phyloP scores from a whole-genome alignment of 2,113 vertebrate species.

The Daboia siamensis region DNA sequence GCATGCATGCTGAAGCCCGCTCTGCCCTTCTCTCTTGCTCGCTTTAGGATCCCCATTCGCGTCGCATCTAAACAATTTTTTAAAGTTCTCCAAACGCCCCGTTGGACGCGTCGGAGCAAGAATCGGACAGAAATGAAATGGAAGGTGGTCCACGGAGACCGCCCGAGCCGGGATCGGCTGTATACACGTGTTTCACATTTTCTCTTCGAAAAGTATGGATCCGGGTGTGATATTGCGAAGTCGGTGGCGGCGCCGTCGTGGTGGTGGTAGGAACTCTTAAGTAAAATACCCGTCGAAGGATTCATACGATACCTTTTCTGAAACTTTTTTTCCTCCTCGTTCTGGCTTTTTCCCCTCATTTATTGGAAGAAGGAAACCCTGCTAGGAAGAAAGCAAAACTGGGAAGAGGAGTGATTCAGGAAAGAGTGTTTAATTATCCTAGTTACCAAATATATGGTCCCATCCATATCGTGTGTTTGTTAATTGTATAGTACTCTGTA shows the following conservation, averaged over 20 bases:
- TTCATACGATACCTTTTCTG: neutral
- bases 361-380: rapidly evolving
- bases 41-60: neutral
- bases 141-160: neutral
- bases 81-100: neutral
- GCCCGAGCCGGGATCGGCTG: neutral
- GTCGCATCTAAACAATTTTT: neutral
- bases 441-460: neutral
- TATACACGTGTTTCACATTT: neutral
- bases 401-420: neutral
- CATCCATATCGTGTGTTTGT: too few species aligned
- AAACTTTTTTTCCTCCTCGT: rapidly evolving
- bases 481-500: neutral
- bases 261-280: neutral
- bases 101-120: neutral
- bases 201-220: neutral
- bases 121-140: neutral
- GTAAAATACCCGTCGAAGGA: neutral
- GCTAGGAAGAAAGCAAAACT: neutral
- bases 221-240: neutral
- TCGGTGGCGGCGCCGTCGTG: neutral
- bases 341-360: neutral
- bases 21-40: neutral
- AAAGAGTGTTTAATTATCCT: too few species aligned
- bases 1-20: neutral